Conservation (phyloP, 2,113 vertebrate genomes). For the Alethe diademata region DNA sequence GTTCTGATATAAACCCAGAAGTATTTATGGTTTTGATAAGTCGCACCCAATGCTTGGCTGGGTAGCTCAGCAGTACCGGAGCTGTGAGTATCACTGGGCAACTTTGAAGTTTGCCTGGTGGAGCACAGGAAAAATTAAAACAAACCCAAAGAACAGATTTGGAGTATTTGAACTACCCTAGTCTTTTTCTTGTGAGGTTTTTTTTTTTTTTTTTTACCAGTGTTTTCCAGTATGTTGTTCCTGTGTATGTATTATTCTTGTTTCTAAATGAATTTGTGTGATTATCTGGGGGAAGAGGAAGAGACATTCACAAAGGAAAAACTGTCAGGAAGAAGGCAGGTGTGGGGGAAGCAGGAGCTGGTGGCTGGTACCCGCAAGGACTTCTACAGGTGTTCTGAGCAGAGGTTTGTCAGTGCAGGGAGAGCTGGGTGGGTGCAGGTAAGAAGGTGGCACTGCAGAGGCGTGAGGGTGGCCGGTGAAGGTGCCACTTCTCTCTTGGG, state of each 20-base stretch:
- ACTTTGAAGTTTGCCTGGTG: neutral
- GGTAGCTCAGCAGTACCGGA: neutral
- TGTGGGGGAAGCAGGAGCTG: neutral
- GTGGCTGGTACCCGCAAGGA: neutral
- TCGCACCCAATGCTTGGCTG: neutral
- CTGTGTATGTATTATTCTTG: neutral
- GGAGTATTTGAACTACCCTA: neutral
- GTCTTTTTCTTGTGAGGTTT: neutral
- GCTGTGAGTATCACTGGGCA: neutral
- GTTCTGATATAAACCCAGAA: neutral
- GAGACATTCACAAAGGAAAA: neutral
- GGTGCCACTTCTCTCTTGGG: neutral
- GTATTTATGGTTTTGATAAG: neutral
- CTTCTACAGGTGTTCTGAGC: neutral
- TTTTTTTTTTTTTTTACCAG: neutral
- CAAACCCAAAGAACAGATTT: neutral
- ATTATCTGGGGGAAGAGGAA: neutral
- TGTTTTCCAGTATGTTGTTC: neutral
- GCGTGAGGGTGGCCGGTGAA: neutral
- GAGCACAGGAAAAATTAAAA: neutral
- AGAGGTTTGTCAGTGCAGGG: neutral
- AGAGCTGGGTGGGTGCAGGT: neutral
- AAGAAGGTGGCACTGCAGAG: neutral
- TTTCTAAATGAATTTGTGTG: neutral
- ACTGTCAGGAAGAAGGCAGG: neutral